Percentiles rank a stretch among this genome's conserved stretches.
phyloP scores from a whole-genome alignment of 2,888 invertebrate species.

The Perizoma affinitatum region DNA sequence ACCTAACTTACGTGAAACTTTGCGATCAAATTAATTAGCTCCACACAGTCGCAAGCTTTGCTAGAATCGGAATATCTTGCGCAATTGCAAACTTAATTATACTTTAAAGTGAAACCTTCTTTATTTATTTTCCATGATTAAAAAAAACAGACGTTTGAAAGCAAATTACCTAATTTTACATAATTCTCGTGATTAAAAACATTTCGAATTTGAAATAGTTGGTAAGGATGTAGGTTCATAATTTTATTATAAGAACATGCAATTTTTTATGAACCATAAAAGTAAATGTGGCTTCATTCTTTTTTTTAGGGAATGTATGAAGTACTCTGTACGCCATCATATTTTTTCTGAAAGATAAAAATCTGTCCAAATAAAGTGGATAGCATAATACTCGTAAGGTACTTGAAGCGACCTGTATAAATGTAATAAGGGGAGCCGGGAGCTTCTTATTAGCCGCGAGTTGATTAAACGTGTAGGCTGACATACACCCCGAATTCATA shows the following conservation, averaged over 20 bases:
- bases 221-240: too few species aligned
- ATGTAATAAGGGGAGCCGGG: constrained; percentile 13
- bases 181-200: too few species aligned
- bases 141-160: too few species aligned
- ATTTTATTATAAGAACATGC: too few species aligned
- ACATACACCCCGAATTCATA: constrained; percentile 18
- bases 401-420: constrained; percentile 2
- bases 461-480: constrained; percentile 47
- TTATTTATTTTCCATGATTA: too few species aligned
- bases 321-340: too few species aligned
- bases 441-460: constrained; percentile 46
- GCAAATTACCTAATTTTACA: too few species aligned
- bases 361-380: constrained; percentile 1
- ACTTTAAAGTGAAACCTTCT: too few species aligned
- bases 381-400: background rate
- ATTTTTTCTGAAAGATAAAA: background rate
- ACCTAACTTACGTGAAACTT: constrained; percentile 26
- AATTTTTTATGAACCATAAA: too few species aligned
- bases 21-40: constrained; percentile 31
- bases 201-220: too few species aligned
- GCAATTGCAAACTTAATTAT: constrained; percentile 13
- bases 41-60: constrained; percentile 27
- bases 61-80: constrained; percentile 16
- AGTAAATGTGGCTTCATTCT: too few species aligned
- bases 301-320: too few species aligned